phyloP scores from a whole-genome alignment of 2,888 invertebrate genomes.

The Aspidiotus rigidus region DNA sequence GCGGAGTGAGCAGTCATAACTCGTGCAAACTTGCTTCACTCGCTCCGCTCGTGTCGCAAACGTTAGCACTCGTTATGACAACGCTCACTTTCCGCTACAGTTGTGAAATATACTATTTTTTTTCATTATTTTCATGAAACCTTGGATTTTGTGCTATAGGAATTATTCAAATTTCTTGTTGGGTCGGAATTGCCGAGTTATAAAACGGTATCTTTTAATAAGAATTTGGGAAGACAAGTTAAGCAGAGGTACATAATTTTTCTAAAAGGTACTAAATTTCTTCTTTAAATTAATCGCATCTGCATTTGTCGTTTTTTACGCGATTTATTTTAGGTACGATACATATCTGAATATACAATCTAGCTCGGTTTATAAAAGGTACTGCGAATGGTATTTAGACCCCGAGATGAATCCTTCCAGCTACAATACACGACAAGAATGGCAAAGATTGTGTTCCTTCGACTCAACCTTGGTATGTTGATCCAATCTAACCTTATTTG shows the following conservation, averaged over 20 bases:
- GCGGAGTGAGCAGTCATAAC: too few species aligned
- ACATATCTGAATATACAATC: conserved; percentile 56
- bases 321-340: conserved; percentile 44
- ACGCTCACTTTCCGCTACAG: too few species aligned
- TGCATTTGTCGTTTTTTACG: conserved; percentile 32
- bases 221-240: conserved; percentile 59
- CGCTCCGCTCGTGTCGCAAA: too few species aligned
- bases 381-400: conserved; percentile 56
- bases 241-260: conserved; percentile 47
- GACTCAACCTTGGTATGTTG: conserved; percentile 43
- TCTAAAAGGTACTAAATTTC: neutral
- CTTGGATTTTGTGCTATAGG: conserved; percentile 46
- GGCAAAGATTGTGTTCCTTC: conserved; percentile 57
- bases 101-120: too few species aligned
- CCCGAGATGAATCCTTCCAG: conserved; percentile 40
- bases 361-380: conserved; percentile 56
- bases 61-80: too few species aligned
- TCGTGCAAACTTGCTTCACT: too few species aligned
- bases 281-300: neutral
- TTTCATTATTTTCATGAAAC: neutral
- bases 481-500: too few species aligned
- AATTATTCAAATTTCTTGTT: conserved; percentile 60
- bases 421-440: conserved; percentile 57
- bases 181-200: conserved; percentile 74
- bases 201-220: conserved; percentile 54